A percentile compares a stretch with the other conserved stretches of the same genome.
Conservation (phyloP, 2,888 invertebrate species). For the Tenthredo notha region DNA sequence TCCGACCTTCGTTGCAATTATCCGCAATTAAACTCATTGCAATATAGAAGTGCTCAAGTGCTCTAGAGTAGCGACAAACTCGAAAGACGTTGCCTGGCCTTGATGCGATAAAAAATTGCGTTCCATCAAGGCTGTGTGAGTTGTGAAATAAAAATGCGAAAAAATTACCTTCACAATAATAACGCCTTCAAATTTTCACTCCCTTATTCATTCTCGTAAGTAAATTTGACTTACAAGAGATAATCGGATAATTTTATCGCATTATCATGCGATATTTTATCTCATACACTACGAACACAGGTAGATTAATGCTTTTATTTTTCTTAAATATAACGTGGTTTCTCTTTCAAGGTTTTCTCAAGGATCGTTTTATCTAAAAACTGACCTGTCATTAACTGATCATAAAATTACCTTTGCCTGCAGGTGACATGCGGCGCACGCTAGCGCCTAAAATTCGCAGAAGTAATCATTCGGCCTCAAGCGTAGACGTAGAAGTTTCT, state of each 20-base stretch:
- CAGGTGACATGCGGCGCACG: constrained; percentile 47
- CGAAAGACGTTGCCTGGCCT: constrained; percentile 63
- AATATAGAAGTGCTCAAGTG: constrained; percentile 43
- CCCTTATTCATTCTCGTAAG: background rate
- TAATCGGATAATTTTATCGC: background rate
- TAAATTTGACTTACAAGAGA: background rate
- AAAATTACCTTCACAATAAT: background rate
- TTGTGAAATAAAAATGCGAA: background rate
- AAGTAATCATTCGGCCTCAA: constrained; percentile 36
- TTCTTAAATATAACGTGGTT: background rate
- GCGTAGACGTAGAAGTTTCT: background rate
- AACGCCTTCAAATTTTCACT: background rate
- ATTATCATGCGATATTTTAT: background rate
- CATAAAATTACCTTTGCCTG: constrained; percentile 45
- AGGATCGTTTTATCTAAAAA: constrained; percentile 1
- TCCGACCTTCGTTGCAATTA: constrained; percentile 77
- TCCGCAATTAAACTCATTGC: constrained; percentile 73
- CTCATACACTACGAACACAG: background rate
- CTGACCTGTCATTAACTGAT: constrained; percentile 34
- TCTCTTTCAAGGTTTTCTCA: constrained; percentile 28
- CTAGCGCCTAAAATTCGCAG: constrained; percentile 32
- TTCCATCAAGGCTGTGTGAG: constrained; percentile 58
- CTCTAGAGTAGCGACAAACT: constrained; percentile 62
- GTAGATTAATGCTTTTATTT: background rate
- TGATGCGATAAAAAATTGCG: constrained; percentile 37